phyloP scores from a whole-genome alignment of 1,140 invertebrate genomes.

The Nilaparvata lugens region DNA sequence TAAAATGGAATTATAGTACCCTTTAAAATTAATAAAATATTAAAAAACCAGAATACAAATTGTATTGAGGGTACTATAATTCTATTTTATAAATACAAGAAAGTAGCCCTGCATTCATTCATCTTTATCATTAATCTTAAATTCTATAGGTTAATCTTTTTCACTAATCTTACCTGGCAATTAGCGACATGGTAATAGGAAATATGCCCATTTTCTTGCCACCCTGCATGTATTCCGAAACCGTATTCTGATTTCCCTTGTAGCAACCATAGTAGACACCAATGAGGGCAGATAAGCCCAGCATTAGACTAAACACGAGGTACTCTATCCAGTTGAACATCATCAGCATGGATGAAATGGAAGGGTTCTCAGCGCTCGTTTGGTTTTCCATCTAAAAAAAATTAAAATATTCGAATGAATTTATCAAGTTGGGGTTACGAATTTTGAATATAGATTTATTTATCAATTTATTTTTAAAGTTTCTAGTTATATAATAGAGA shows the following conservation, averaged over 20 bases:
- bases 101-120: too few species aligned
- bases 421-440: not conserved
- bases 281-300: slow-evolving; percentile 46
- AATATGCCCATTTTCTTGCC: slow-evolving; percentile 60
- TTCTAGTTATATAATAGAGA: too few species aligned
- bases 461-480: too few species aligned
- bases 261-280: slow-evolving; percentile 63
- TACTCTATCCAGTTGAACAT: slow-evolving; percentile 44
- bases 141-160: too few species aligned
- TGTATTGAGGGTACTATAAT: too few species aligned
- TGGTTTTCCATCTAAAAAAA: not conserved
- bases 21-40: too few species aligned
- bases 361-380: not conserved
- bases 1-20: too few species aligned
- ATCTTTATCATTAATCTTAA: too few species aligned
- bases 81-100: too few species aligned
- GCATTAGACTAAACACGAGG: slow-evolving; percentile 48
- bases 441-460: too few species aligned
- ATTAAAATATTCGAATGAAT: not conserved
- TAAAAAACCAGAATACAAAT: too few species aligned
- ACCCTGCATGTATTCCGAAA: slow-evolving; percentile 62
- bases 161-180: slow-evolving; percentile 60
- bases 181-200: slow-evolving; percentile 71
- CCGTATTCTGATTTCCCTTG: slow-evolving; percentile 40
- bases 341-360: not conserved